Conservation (phyloP, 2,797 vertebrate genomes). For the Yasuhikotakia modesta region DNA sequence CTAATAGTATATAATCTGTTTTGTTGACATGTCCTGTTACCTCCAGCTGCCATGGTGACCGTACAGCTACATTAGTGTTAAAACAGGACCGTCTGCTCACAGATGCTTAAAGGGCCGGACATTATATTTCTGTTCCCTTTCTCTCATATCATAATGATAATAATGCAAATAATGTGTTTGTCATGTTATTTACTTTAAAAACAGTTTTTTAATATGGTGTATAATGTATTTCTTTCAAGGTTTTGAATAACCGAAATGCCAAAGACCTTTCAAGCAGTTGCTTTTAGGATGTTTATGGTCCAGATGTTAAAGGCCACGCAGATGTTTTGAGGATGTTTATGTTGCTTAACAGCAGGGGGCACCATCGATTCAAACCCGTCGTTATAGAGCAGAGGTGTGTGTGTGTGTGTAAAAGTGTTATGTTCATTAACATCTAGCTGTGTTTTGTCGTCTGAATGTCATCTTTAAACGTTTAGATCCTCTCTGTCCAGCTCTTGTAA, state of each 20-base stretch:
- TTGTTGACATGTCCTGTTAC: neutral
- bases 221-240: too few species aligned
- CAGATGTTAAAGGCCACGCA: too few species aligned
- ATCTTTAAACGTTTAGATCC: conserved; percentile 3
- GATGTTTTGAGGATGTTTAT: neutral
- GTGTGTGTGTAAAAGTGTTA: neutral
- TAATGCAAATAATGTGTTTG: too few species aligned
- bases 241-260: neutral
- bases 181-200: too few species aligned
- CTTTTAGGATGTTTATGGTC: too few species aligned
- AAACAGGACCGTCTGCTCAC: too few species aligned
- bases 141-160: too few species aligned
- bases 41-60: neutral
- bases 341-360: conserved; percentile 1
- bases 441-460: neutral
- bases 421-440: neutral
- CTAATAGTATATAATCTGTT: neutral
- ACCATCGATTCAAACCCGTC: neutral
- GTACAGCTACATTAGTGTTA: neutral
- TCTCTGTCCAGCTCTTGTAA: neutral
- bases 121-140: too few species aligned
- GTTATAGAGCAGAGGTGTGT: neutral
- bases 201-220: too few species aligned
- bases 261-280: neutral
- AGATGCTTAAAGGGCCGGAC: too few species aligned